Base-by-base conservation (phyloP, 1,140 invertebrate genomes). In the Pomacea maculata region DNA sequence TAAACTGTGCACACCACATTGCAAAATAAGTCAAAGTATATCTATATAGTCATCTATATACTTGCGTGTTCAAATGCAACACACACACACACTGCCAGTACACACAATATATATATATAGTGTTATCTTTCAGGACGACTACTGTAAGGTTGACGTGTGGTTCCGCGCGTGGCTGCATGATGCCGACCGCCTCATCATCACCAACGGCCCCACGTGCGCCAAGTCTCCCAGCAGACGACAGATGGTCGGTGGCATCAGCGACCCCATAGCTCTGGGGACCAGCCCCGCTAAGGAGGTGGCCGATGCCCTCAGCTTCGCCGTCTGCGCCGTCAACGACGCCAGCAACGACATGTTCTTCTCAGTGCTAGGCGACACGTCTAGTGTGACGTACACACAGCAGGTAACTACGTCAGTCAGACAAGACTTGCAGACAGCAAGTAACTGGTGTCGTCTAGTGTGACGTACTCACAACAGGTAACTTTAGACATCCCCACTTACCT, bases 121-220 rank as follows among this genome's bases (percentile, higher is more conserved):
- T 45, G 57, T 0, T 17, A 9, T 17, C 11, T 6, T 11, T 61
- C 67, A 78, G 77, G 67, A 78, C 65, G 67, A 78, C 77, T 70
- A 70, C 77, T 78, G 77, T 29, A 54, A 68, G 12, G 77, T 78
- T 4, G 70, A 17, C 65, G 77, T 78, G 65, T 78, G 77, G 77
- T 78, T 71, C 77, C 77, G 77, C 52, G 45, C 65, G 15, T 78
- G 77, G 77, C 67, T 78, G 65, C 4, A 19, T 0, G 54, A 65
- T 8, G 65, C 15, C 5, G 77, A 78, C 7, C 64, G 67, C 11
- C 65, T 78, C 25, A 34, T 54, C 29, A 54, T 78, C 45, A 78
- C 65, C 6, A 65, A 70, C 77, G 77, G 77, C 34, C 77, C 77
- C 45, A 78, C 77, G 17, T 78, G 77, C 77, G 2, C 67, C 67